Evolutionary conservation across 2,113 vertebrate genomes (phyloP).

Genomic region (Phrynosoma platyrhinos): DNA sequence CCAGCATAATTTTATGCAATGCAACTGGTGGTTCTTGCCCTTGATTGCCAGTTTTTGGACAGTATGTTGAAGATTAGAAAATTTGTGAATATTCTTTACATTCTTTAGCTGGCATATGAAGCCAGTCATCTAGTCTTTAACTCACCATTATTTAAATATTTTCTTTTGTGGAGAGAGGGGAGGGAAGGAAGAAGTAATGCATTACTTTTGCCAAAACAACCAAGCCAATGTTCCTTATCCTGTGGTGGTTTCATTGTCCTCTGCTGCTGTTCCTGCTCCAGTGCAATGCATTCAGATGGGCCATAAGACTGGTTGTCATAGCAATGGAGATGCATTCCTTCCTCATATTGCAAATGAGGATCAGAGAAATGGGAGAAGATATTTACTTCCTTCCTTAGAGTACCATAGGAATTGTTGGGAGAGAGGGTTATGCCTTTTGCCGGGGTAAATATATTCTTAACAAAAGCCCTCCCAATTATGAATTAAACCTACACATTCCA

Average conservation of each 20-base stretch:
- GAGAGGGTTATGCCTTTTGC: neutral
- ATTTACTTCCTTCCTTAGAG: neutral
- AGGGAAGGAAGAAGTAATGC: neutral
- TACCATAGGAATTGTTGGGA: neutral
- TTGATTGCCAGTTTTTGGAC: no score
- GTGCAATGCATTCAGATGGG: neutral
- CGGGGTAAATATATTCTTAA: neutral
- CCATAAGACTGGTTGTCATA: no score
- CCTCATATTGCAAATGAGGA: neutral
- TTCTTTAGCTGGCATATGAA: neutral
- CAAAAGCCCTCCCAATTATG: neutral
- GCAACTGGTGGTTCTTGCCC: no score
- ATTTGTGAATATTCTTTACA: no score
- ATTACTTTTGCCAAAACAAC: neutral
- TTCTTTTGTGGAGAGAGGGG: neutral
- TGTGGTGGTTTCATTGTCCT: neutral
- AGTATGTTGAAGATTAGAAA: no score
- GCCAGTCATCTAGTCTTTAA: neutral
- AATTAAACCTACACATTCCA: neutral
- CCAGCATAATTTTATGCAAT: no score
- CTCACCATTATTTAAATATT: neutral
- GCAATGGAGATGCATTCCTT: neutral
- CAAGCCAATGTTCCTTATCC: neutral
- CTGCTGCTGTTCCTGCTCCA: neutral
- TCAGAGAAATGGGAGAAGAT: neutral